Evolutionary conservation across 2,113 vertebrate genomes (phyloP), one percentile per base, ranked within the genome.

Genomic region (Lepidiolamprologus cunningtoni): DNA sequence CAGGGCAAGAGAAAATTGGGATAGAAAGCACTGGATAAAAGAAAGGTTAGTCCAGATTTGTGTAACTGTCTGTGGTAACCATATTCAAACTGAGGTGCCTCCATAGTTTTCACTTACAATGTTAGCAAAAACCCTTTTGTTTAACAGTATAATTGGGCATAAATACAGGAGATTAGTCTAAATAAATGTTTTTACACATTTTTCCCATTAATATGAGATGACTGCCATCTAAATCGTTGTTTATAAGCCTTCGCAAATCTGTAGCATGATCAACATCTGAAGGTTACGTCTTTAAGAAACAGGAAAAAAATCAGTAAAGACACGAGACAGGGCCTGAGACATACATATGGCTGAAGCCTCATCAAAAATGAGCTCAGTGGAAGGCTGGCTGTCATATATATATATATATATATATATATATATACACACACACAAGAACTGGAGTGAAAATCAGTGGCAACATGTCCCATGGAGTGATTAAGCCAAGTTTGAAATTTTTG

Each of bases 401-500:
- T 12, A 3, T 3, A 19, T 3, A 50, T 2, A 50, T 1, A 45
- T 2, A 14, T 16, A 35, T 35, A 9, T 8, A 3, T 8, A 8
- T 33, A 3, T 3, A 8, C 5, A 17, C 0, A 53, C 19, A 33
- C 31, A 37, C 17, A 66, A 35, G 61, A 66, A 37, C 19, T 21
- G 2, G 19, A 66, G 10, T 37, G 5, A 42, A 71, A 71, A 71
- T 42, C 1, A 0, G 37, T 73, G 5, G 21, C 37, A 73, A 73
- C 13, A 45, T 16, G 13, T 71, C 12, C n/a, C n/a, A 13, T 8
- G 9, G 63, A 14, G 63, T 40, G n/a, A 68, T 23, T 14, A 14
- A 23, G 35, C n/a, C 35, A 42, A 71, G n/a, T 71, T 23, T 23
- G 35, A 71, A 9, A 42, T 14, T 9, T 71, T 71, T 71, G 35